Conservation (phyloP, 2,113 vertebrate species). For the Alaudala cheleensis region DNA sequence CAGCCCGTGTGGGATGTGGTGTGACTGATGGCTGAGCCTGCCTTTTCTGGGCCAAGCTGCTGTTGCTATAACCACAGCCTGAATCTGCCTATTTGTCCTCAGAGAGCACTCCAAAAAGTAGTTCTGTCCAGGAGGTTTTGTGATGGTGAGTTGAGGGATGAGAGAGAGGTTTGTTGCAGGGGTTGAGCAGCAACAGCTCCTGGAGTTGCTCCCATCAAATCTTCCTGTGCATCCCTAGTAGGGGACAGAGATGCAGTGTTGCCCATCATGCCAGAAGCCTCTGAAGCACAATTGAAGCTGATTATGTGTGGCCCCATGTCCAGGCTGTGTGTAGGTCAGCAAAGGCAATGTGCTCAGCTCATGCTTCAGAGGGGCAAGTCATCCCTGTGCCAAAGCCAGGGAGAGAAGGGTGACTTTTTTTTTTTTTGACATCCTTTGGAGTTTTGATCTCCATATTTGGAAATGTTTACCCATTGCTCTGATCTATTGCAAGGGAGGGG, state of each 20-base stretch:
- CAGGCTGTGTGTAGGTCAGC: not conserved
- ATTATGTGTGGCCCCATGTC: rapidly evolving
- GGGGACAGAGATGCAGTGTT: not conserved
- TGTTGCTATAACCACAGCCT: not conserved
- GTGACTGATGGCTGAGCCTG: not conserved
- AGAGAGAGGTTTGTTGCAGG: not conserved
- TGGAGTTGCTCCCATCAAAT: not conserved
- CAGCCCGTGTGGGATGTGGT: not conserved
- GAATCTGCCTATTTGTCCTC: not conserved
- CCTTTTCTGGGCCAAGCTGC: not conserved
- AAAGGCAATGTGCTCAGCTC: slow-evolving; percentile 57
- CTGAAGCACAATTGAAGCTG: not conserved
- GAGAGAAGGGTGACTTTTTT: slow-evolving; percentile 78
- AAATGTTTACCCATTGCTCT: slow-evolving; percentile 97
- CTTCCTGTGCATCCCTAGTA: not conserved
- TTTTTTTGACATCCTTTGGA: slow-evolving; percentile 84
- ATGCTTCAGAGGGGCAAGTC: slow-evolving; percentile 77
- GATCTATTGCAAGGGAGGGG: slow-evolving; percentile 87
- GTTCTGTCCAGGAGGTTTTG: not conserved
- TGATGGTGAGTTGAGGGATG: not conserved
- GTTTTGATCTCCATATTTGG: slow-evolving; percentile 97
- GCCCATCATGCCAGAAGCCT: not conserved
- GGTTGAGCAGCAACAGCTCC: rapidly evolving
- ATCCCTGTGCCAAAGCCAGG: slow-evolving; percentile 79
- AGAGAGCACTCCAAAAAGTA: not conserved